A percentile compares a stretch with the other conserved stretches of the same genome.
phyloP scores from a whole-genome alignment of 2,113 vertebrate genomes.

The Lontra canadensis region DNA sequence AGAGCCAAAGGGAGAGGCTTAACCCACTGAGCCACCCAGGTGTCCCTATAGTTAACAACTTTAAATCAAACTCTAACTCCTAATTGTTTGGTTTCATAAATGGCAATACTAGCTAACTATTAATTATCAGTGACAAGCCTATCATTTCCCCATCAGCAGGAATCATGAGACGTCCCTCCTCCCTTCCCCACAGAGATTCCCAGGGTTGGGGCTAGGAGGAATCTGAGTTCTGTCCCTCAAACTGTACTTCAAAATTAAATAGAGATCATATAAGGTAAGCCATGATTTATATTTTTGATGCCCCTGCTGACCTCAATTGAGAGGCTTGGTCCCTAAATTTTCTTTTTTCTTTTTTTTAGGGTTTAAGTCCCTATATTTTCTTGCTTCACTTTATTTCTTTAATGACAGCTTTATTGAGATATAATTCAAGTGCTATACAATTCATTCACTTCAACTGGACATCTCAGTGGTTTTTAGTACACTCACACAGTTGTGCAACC shows the following conservation, averaged over 20 bases:
- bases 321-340: slow-evolving; percentile 5
- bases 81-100: slow-evolving; percentile 10
- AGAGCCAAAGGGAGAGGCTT: too few species aligned
- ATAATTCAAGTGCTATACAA: neutral
- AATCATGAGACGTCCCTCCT: neutral
- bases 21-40: too few species aligned
- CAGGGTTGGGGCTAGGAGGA: neutral
- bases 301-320: neutral
- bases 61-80: slow-evolving; percentile 22
- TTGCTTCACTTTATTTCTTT: neutral
- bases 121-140: neutral
- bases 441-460: neutral
- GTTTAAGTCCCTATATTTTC: neutral
- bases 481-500: neutral
- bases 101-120: neutral
- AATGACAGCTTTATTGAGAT: neutral
- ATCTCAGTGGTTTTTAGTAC: neutral
- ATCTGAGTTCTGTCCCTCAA: neutral
- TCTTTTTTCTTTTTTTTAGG: neutral
- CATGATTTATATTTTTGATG: neutral
- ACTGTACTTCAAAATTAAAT: slow-evolving; percentile 28
- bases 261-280: neutral
- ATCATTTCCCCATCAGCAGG: neutral
- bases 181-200: neutral
- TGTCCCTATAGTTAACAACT: neutral